Conservation (phyloP, 2,797 vertebrate species). For the Eurystomus glaucurus region DNA sequence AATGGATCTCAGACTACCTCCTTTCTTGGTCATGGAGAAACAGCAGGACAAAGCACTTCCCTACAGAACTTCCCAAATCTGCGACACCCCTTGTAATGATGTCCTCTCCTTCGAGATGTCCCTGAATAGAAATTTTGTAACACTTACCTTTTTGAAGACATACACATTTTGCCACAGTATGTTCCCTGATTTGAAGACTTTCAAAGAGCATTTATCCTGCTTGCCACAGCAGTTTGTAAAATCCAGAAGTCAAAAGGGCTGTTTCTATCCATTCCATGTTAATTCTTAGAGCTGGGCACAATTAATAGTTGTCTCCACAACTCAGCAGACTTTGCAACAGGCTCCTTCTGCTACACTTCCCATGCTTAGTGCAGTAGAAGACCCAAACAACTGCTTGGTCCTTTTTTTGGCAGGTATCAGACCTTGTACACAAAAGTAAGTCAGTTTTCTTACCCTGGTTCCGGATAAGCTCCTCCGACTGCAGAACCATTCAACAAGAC, state of each 20-base stretch:
- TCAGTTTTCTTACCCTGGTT: constrained; percentile 78
- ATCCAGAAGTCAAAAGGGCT: background rate
- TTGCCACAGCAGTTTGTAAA: background rate
- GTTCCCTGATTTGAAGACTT: background rate
- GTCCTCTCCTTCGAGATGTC: background rate
- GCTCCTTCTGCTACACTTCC: background rate
- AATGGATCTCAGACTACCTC: background rate
- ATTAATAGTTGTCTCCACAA: background rate
- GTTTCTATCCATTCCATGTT: background rate
- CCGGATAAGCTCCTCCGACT: constrained; percentile 79
- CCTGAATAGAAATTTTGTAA: background rate
- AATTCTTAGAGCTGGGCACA: background rate
- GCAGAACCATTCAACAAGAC: constrained; percentile 85
- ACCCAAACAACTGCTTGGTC: background rate
- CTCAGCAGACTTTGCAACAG: background rate
- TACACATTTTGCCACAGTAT: background rate
- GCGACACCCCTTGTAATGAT: background rate
- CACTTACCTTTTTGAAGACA: background rate
- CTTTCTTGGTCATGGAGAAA: background rate
- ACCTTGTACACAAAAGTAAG: background rate
- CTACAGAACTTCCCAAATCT: background rate
- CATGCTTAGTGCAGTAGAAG: background rate
- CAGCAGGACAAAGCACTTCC: background rate
- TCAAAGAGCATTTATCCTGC: background rate
- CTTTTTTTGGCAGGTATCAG: background rate